phyloP scores from a whole-genome alignment of 1,140 invertebrate species.

The Diorhabda elongata region DNA sequence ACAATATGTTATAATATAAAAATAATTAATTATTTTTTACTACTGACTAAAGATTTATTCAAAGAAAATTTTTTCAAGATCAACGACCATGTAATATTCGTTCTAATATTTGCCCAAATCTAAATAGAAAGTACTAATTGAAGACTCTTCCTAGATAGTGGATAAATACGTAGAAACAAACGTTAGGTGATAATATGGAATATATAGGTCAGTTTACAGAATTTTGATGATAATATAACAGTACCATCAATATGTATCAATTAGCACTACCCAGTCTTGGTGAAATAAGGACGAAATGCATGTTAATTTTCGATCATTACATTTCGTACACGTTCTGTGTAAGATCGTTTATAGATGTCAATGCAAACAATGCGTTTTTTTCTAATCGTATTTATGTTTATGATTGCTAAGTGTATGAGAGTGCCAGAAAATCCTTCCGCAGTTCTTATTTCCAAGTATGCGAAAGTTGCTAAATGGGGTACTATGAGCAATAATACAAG shows the following conservation, averaged over 20 bases:
- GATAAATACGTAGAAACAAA: neutral
- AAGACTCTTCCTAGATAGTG: neutral
- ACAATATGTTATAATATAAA: no score
- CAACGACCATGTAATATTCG: no score
- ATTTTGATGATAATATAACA: slow-evolving; percentile 29
- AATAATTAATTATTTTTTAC: no score
- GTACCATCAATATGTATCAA: slow-evolving; percentile 36
- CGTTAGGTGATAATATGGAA: slow-evolving; percentile 3
- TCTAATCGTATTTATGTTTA: slow-evolving; percentile 16
- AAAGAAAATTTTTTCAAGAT: no score
- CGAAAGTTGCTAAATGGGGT: slow-evolving; percentile 44
- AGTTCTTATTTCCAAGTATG: slow-evolving; percentile 37
- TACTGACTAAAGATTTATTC: no score
- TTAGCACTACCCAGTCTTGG: slow-evolving; percentile 37
- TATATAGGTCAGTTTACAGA: slow-evolving; percentile 3
- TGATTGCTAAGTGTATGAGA: slow-evolving; percentile 19
- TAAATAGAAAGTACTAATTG: neutral
- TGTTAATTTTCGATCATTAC: slow-evolving; percentile 24
- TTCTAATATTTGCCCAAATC: neutral
- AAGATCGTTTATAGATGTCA: slow-evolving; percentile 10
- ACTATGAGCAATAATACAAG: slow-evolving; percentile 16
- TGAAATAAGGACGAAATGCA: slow-evolving; percentile 31
- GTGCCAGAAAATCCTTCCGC: slow-evolving; percentile 27
- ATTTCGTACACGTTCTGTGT: slow-evolving; percentile 21
- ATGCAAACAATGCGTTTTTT: slow-evolving; percentile 12